Conservation (phyloP, 2,113 vertebrate species). For the Nyctibius bracteatus region DNA sequence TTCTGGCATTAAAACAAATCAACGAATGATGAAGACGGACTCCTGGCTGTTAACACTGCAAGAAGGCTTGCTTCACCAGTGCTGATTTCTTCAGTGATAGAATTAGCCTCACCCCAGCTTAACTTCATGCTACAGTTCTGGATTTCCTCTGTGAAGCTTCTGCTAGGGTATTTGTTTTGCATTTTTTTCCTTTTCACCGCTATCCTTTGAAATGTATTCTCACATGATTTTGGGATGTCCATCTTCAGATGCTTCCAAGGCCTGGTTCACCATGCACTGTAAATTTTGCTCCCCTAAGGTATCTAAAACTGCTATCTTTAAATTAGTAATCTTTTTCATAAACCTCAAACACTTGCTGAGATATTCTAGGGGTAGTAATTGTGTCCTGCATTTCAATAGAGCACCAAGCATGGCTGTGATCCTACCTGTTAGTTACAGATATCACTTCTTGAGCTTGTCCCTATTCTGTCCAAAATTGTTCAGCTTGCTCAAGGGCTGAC, state of each 20-base stretch:
- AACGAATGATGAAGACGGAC: background rate
- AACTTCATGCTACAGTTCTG: background rate
- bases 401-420: background rate
- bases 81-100: background rate
- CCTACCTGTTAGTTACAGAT: background rate
- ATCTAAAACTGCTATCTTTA: background rate
- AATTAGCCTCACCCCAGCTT: background rate
- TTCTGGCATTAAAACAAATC: background rate
- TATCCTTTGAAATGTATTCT: background rate
- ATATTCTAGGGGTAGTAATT: background rate
- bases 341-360: background rate
- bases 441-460: background rate
- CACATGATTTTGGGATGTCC: background rate
- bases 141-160: slow-evolving; percentile 13
- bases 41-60: background rate
- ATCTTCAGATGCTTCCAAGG: background rate
- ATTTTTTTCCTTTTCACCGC: background rate
- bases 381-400: background rate
- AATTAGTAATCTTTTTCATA: background rate
- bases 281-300: background rate
- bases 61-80: background rate
- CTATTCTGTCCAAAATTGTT: background rate
- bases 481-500: background rate
- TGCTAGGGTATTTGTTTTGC: slow-evolving; percentile 19
- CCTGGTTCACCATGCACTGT: background rate